phyloP scores from a whole-genome alignment of 2,113 vertebrate species.

The Callocephalon fimbriatum region DNA sequence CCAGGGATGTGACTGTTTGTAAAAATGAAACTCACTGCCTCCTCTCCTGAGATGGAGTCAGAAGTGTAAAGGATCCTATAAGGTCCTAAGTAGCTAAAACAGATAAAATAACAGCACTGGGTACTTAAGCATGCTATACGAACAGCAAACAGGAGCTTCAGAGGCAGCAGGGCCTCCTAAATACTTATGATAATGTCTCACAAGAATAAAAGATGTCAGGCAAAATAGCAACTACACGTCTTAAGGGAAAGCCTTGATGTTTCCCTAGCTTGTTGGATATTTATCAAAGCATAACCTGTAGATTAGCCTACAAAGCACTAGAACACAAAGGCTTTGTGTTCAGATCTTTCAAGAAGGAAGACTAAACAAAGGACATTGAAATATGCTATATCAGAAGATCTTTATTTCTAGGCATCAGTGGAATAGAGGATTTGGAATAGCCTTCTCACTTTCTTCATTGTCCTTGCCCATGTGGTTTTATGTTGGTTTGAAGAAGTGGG shows the following conservation, averaged over 20 bases:
- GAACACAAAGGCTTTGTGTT: slow-evolving; percentile 57
- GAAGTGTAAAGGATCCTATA: neutral
- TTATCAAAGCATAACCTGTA: slow-evolving; percentile 66
- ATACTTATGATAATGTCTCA: slow-evolving; percentile 21
- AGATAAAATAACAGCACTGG: neutral
- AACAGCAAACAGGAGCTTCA: slow-evolving; percentile 2
- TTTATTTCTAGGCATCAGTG: slow-evolving; percentile 39
- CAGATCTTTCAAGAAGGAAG: slow-evolving; percentile 15
- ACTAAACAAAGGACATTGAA: slow-evolving; percentile 64
- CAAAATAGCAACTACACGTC: neutral
- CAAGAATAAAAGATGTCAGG: slow-evolving; percentile 37
- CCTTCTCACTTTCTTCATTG: slow-evolving; percentile 5
- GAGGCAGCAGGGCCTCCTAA: neutral
- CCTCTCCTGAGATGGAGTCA: neutral
- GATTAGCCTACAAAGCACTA: slow-evolving; percentile 56
- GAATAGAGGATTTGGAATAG: slow-evolving; percentile 36
- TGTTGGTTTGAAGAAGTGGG: neutral
- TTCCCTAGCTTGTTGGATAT: slow-evolving; percentile 44
- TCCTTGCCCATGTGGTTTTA: neutral
- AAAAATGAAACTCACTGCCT: neutral
- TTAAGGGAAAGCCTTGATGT: slow-evolving; percentile 45
- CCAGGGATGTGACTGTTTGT: neutral
- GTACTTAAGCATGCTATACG: neutral
- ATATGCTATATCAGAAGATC: slow-evolving; percentile 37
- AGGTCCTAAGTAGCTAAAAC: neutral